Evolutionary conservation across 30 jellyfish, hydroid and myxozoan genomes (phyloP).

Genomic region (Aurelia aurita complex sp. Pacific): DNA sequence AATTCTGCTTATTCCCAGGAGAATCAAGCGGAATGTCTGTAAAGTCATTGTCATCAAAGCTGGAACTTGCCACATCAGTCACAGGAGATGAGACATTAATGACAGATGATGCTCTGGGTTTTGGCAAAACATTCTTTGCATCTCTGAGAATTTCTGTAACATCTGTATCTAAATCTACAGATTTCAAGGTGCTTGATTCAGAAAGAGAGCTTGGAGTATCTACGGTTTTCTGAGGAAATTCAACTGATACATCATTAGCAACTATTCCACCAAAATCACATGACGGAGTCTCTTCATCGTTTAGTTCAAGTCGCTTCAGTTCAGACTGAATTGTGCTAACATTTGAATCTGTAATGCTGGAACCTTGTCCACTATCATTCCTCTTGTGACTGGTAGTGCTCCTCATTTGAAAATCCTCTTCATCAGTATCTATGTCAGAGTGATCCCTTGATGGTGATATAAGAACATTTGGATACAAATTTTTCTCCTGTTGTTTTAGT

Average conservation of each 20-base stretch:
- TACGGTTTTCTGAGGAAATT: neutral
- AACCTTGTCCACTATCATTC: conserved; percentile 96
- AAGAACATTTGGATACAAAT: conserved; percentile 84
- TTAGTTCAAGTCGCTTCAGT: conserved; percentile 32
- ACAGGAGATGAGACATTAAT: neutral
- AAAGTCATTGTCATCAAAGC: conserved; percentile 63
- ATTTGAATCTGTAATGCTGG: conserved; percentile 80
- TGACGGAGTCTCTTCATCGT: conserved; percentile 35
- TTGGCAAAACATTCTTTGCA: conserved; percentile 34
- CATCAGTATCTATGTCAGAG: conserved; percentile 87
- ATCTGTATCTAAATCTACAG: conserved; percentile 35
- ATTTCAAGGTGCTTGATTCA: neutral
- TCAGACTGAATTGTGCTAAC: conserved; percentile 37
- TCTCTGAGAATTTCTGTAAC: conserved; percentile 41
- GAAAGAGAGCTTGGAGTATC: neutral
- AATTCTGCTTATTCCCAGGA: conserved; percentile 41
- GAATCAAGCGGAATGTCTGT: conserved; percentile 86
- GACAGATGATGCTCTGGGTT: conserved; percentile 31
- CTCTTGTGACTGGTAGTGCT: conserved; percentile 43
- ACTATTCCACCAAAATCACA: neutral
- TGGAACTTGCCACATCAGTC: neutral
- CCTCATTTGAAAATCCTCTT: conserved; percentile 86
- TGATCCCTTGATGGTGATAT: conserved; percentile 74
- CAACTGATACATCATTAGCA: neutral
- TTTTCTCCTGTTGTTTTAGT: conserved; percentile 19